Conservation (phyloP, 2,797 vertebrate genomes). For the Dipus sagitta region DNA sequence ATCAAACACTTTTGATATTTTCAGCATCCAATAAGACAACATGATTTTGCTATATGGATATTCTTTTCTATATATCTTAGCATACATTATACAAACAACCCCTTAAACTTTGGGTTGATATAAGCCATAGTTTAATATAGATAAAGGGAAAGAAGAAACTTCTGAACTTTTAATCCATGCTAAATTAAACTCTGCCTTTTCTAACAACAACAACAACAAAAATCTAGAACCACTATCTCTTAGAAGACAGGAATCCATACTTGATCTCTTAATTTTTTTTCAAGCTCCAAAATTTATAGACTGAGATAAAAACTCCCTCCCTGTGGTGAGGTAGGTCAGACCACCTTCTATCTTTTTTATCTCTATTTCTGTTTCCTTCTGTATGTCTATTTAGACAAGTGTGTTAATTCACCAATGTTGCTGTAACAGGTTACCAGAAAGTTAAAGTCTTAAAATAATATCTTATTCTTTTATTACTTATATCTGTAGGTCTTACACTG, state of each 20-base stretch:
- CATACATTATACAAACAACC: not conserved
- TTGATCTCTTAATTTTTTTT: not conserved
- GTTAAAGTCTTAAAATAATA: not conserved
- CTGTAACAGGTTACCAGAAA: not conserved
- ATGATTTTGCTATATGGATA: not conserved
- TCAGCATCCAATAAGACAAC: not conserved
- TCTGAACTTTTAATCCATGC: not conserved
- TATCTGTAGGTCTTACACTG: not conserved
- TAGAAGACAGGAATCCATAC: not conserved
- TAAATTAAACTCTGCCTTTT: not conserved
- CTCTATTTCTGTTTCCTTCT: not conserved
- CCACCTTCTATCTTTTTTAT: not conserved
- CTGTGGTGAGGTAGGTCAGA: not conserved
- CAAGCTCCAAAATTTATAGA: not conserved
- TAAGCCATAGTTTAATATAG: not conserved
- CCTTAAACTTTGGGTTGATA: not conserved
- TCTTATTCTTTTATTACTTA: not conserved
- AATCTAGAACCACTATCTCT: not conserved
- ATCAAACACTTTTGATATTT: slow-evolving; percentile 2
- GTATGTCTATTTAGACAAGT: not conserved
- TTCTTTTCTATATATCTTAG: not conserved
- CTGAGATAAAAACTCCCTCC: not conserved
- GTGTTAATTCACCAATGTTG: not conserved
- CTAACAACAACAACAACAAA: not conserved
- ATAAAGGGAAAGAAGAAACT: not conserved